Evolutionary conservation across 1,140 invertebrate genomes (phyloP), one percentile per base, ranked within the genome.

Genomic region (Zeugodacus cucurbitae): DNA sequence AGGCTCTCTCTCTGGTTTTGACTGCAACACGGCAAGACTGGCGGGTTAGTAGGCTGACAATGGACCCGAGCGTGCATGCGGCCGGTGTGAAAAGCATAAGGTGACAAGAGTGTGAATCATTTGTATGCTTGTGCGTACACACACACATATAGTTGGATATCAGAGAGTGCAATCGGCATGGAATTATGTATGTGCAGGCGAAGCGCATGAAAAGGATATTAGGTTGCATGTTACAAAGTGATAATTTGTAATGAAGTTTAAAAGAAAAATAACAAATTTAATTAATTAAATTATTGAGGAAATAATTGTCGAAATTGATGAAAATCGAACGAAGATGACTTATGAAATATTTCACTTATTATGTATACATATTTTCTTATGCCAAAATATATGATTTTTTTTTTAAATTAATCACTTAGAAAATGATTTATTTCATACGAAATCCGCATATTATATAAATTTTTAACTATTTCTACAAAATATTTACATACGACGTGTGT

Each of bases 191-290:
- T 82, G 74, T 44, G 41, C n/a, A 14, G 10, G 41, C 74, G 29
- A 82, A 82, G 48, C 26, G n/a, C 74, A 82, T 82, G 74, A n/a
- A 82, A 82, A 82, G 74, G 74, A 54, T 82, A 82, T 82, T 48
- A 54, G 41, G 26, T 82, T 82, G 74, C 74, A 82, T 48, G 41
- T 82, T 44, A 26, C 41, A 37, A 82, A 37, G 41, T 17, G 44
- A 82, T 29, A 82, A 82, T 82, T 54, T 48, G 8, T 20, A 48
- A 82, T 2, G 22, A 74, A 74, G 20, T 74, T 74, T 74, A 8
- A 41, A 41, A 6, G 14, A n/a, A 44, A 74, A 74, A 37, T 41
- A n/a, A 41, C 41, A 22, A 41, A 74, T 74, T 74, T 74, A 41
- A 41, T 74, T 74, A 74, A 74, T 74, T 74, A 67, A 32, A 67